A percentile compares a stretch with the other conserved stretches of the same genome.
Conservation (phyloP, 2,113 vertebrate genomes). For the Sinocyclocheilus anshuiensis region DNA sequence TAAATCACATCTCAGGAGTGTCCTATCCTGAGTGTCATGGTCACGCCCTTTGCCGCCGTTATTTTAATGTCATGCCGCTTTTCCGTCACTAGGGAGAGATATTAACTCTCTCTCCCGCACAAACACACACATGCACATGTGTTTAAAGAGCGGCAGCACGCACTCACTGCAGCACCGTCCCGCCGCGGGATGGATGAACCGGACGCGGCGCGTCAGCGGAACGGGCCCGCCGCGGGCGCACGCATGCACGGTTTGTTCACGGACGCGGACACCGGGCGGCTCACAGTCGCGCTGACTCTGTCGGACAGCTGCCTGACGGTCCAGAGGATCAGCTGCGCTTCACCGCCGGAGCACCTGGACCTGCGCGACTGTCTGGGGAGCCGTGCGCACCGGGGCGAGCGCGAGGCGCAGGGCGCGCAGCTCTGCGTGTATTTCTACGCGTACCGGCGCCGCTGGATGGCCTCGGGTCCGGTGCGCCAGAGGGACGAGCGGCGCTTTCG, state of each 20-base stretch:
- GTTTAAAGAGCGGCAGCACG: constrained; percentile 35
- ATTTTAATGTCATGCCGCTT: constrained; percentile 61
- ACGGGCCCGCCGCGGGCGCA: background rate
- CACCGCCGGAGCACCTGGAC: constrained; percentile 60
- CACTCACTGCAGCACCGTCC: constrained; percentile 61
- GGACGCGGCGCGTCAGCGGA: constrained; percentile 68
- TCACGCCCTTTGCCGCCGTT: background rate
- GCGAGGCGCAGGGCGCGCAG: constrained; percentile 70
- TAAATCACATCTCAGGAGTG: background rate
- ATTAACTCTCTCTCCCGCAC: constrained; percentile 14
- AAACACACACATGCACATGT: constrained; percentile 26
- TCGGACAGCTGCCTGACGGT: constrained; percentile 70
- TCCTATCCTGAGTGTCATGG: background rate
- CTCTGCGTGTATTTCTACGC: constrained; percentile 78
- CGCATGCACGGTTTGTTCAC: constrained; percentile 74
- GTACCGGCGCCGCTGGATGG: constrained; percentile 72
- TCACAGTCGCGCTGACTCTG: constrained; percentile 73
- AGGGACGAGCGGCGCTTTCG: constrained; percentile 76
- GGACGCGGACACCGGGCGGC: constrained; percentile 67
- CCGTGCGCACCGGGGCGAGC: constrained; percentile 66
- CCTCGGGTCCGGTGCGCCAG: constrained; percentile 70
- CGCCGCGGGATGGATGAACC: constrained; percentile 65
- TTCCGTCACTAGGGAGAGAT: constrained; percentile 73
- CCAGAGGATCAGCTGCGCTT: constrained; percentile 66
- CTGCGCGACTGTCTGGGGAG: constrained; percentile 76